Evolutionary conservation across 2,113 vertebrate species (phyloP).

Genomic region (Cygnus buccinator): DNA sequence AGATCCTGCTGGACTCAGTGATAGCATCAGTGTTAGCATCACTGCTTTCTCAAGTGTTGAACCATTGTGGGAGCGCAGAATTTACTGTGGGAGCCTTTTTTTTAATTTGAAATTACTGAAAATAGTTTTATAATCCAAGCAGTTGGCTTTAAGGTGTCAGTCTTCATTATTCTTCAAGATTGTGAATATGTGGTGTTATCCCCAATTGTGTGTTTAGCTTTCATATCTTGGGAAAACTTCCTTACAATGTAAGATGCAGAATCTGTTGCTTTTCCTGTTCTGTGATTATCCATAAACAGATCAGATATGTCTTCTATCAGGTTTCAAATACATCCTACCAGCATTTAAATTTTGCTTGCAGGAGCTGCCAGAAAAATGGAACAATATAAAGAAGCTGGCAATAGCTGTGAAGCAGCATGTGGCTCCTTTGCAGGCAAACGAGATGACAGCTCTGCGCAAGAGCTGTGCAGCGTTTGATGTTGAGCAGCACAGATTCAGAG

Average conservation of each 20-base stretch:
- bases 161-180: neutral
- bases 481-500: conserved; percentile 83
- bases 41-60: neutral
- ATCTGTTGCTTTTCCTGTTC: neutral
- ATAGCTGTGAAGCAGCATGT: conserved; percentile 86
- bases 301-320: accelerated
- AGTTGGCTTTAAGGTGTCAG: neutral
- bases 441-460: conserved; percentile 82
- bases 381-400: conserved; percentile 84
- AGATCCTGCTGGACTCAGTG: accelerated
- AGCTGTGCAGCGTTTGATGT: conserved; percentile 83
- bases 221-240: neutral
- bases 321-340: neutral
- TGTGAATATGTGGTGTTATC: neutral
- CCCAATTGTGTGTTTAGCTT: neutral
- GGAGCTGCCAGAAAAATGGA: conserved; percentile 94
- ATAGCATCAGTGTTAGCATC: neutral
- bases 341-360: conserved; percentile 36
- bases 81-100: neutral
- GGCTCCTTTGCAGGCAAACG: conserved; percentile 87
- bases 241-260: accelerated
- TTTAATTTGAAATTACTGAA: neutral
- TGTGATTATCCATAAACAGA: accelerated
- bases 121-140: neutral
- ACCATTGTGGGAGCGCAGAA: neutral